phyloP scores from a whole-genome alignment of 2,888 invertebrate species.

The Alloscopus bannaensis region DNA sequence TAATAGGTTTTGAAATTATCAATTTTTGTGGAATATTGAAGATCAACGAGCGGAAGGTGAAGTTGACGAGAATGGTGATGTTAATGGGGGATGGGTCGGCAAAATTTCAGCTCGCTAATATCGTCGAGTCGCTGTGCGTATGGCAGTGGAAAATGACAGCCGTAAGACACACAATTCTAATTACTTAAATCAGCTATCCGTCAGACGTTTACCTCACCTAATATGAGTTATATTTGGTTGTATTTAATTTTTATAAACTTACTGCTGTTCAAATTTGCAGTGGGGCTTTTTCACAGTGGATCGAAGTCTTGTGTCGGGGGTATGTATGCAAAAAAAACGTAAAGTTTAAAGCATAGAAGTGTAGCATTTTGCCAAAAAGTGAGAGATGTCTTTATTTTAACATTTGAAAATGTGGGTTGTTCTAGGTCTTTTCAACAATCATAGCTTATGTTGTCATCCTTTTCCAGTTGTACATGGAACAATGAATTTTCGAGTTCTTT shows the following conservation, averaged over 20 bases:
- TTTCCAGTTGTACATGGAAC: conserved; percentile 67
- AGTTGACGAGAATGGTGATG: conserved; percentile 60
- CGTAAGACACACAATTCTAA: conserved; percentile 14
- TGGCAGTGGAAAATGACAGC: conserved; percentile 67
- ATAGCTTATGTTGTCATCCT: conserved; percentile 65
- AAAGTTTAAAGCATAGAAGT: too few species aligned
- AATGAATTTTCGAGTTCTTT: too few species aligned
- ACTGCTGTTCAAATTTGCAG: too few species aligned
- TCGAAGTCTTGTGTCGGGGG: conserved; percentile 59
- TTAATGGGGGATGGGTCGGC: conserved; percentile 52
- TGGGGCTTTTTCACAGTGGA: conserved; percentile 66
- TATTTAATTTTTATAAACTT: background rate
- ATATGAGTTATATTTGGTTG: background rate
- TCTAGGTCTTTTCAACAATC: conserved; percentile 63
- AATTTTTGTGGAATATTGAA: conserved; percentile 13
- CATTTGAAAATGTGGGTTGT: conserved; percentile 8
- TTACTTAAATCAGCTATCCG: too few species aligned
- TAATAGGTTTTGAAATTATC: background rate
- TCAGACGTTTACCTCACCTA: background rate
- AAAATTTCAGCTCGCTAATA: conserved; percentile 61
- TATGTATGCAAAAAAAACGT: conserved; percentile 22
- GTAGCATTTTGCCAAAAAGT: background rate
- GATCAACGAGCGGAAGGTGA: conserved; percentile 65
- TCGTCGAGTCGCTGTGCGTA: conserved; percentile 60
- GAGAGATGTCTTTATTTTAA: background rate